These are phyloP conservation scores for Tauraco hartlaubi DNA, from an alignment of 2,797 vertebrate species.

Conservation along the genomic window DNA sequence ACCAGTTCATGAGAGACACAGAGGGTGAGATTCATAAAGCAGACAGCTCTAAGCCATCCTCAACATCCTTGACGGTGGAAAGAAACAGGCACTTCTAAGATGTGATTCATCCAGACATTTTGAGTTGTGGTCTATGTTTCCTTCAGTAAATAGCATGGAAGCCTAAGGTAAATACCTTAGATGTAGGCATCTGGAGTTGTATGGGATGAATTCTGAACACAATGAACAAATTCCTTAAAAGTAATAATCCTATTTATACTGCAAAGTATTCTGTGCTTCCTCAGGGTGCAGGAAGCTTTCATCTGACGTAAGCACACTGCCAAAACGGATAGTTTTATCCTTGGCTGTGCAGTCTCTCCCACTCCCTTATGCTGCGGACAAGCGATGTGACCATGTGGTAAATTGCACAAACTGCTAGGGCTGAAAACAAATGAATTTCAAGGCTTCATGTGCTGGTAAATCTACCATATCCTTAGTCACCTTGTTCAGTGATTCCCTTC, in stretches of 20 bases:
- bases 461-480: neutral
- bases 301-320: neutral
- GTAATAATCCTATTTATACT: slow-evolving; percentile 25
- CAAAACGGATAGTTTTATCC: neutral
- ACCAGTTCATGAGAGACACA: neutral
- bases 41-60: neutral
- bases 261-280: neutral
- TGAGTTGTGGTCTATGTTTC: neutral
- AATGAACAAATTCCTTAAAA: neutral
- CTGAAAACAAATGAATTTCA: slow-evolving; percentile 23
- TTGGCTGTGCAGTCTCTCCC: neutral
- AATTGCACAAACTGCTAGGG: neutral
- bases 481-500: neutral
- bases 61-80: neutral
- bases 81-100: neutral
- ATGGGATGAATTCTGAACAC: neutral
- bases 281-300: neutral
- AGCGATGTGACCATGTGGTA: neutral
- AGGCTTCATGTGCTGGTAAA: slow-evolving; percentile 17
- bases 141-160: neutral
- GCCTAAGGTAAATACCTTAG: neutral
- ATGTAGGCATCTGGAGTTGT: neutral
- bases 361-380: neutral
- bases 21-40: neutral
- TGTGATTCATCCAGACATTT: neutral